phyloP scores from a whole-genome alignment of 2,888 invertebrate genomes.

The Drosophila parthenogenetica region DNA sequence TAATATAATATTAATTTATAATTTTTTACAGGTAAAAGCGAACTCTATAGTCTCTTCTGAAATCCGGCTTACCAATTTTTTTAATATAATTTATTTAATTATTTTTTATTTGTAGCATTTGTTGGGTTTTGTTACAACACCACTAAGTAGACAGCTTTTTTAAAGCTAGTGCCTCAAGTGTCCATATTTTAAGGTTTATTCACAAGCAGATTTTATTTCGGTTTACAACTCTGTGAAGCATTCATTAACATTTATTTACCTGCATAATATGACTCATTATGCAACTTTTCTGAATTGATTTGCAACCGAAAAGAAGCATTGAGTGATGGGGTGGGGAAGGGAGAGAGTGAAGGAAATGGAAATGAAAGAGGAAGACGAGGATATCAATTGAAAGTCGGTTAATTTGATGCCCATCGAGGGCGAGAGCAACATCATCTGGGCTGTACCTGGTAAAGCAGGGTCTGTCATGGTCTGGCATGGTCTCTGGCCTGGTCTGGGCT shows the following conservation, averaged over 20 bases:
- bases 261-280: slow-evolving; percentile 53
- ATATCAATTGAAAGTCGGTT: slow-evolving; percentile 57
- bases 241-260: slow-evolving; percentile 51
- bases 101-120: too few relatives aligned
- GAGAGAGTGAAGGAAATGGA: too few relatives aligned
- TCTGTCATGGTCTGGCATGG: background rate
- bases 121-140: too few relatives aligned
- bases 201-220: background rate
- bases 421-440: slow-evolving; percentile 37
- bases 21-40: too few relatives aligned
- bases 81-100: too few relatives aligned
- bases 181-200: background rate
- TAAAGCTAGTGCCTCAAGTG: too few relatives aligned
- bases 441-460: background rate
- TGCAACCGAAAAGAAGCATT: slow-evolving; percentile 17
- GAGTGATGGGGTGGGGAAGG: background rate
- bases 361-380: slow-evolving; percentile 6
- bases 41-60: too few relatives aligned
- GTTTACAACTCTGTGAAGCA: slow-evolving; percentile 15
- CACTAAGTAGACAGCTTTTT: too few relatives aligned
- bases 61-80: too few relatives aligned
- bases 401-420: slow-evolving; percentile 48
- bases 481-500: background rate
- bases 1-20: too few relatives aligned
- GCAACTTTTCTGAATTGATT: slow-evolving; percentile 41